Conservation (phyloP, 2,113 vertebrate species). For the Microtus ochrogaster region DNA sequence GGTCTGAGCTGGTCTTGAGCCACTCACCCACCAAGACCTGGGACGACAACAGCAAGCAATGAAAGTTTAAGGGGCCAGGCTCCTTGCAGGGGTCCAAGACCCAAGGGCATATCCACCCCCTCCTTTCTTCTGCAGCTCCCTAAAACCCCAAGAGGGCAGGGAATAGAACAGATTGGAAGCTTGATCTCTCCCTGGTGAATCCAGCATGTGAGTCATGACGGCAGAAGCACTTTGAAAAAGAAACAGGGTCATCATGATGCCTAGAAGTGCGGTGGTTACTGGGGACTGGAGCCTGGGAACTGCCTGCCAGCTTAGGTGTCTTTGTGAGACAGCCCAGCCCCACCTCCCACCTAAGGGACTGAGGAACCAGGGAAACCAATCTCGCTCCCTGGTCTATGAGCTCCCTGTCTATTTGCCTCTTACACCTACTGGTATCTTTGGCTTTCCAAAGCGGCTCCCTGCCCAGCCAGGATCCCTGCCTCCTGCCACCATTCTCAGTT, state of each 20-base stretch:
- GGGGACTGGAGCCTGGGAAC: background rate
- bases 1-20: background rate
- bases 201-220: conserved; percentile 63
- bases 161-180: conserved; percentile 29
- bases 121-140: conserved; percentile 48
- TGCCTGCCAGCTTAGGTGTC: background rate
- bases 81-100: background rate
- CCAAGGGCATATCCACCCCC: background rate
- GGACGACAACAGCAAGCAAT: background rate
- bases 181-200: conserved; percentile 74
- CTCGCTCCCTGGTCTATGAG: background rate
- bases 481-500: background rate
- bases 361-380: background rate
- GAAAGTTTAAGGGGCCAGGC: conserved; percentile 8
- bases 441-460: background rate
- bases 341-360: background rate
- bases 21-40: background rate
- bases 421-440: background rate
- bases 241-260: conserved; percentile 65
- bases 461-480: background rate
- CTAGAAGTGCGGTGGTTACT: background rate
- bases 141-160: conserved; percentile 32
- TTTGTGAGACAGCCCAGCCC: background rate
- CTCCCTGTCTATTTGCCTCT: background rate
- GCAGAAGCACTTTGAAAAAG: conserved; percentile 61